phyloP scores from a whole-genome alignment of 2,797 vertebrate species.

The Adrianichthys oophorus region DNA sequence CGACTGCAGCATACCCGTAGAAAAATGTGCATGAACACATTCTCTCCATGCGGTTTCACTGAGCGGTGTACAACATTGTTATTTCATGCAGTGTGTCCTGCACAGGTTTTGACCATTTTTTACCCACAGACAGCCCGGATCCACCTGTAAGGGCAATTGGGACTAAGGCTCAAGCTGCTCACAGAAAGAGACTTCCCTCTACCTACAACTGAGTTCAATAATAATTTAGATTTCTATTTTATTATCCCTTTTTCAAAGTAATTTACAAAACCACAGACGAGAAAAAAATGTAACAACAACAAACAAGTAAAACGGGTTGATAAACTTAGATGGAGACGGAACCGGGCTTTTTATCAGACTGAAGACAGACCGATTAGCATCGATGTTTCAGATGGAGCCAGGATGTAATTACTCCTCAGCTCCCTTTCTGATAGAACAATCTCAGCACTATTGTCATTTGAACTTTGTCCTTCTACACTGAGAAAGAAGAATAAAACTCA shows the following conservation, averaged over 20 bases:
- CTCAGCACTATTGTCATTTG: conserved; percentile 35
- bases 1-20: too few species aligned
- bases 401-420: conserved; percentile 38
- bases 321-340: conserved; percentile 15
- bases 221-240: neutral
- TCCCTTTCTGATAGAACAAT: conserved; percentile 29
- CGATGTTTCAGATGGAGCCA: conserved; percentile 34
- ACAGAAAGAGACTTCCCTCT: conserved; percentile 35
- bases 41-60: too few species aligned
- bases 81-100: too few species aligned
- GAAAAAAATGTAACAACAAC: conserved; percentile 24
- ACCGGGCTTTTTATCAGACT: conserved; percentile 4
- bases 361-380: conserved; percentile 39
- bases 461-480: conserved; percentile 15
- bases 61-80: too few species aligned
- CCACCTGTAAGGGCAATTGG: too few species aligned
- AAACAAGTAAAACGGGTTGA: conserved; percentile 43
- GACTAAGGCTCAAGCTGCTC: conserved; percentile 24
- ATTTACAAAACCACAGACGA: conserved; percentile 22
- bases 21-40: too few species aligned
- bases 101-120: too few species aligned
- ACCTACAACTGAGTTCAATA: neutral
- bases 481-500: conserved; percentile 28
- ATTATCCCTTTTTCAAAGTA: conserved; percentile 27
- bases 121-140: too few species aligned